Percentiles rank a stretch among this genome's conserved stretches.
These are phyloP conservation scores for Melanerpes formicivorus DNA, from an alignment of 2,113 vertebrate genomes.

Conservation along the genomic window DNA sequence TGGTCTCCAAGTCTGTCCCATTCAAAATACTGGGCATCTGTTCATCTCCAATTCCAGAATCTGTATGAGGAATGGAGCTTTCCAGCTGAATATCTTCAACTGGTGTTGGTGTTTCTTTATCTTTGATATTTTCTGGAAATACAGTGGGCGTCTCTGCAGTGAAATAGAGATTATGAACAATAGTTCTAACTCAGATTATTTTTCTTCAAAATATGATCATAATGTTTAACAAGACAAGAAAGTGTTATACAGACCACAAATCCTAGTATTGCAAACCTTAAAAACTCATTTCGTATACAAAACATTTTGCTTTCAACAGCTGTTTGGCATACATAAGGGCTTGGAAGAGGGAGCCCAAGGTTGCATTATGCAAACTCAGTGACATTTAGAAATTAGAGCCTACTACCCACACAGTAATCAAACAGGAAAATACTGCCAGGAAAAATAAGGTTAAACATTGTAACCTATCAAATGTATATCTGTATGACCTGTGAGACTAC, in stretches of 20 bases:
- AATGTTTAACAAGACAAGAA: neutral
- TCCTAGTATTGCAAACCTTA: neutral
- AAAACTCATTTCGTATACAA: neutral
- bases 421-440: neutral
- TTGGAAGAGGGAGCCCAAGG: neutral
- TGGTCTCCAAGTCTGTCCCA: slow-evolving; percentile 84
- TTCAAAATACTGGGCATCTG: slow-evolving; percentile 85
- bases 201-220: neutral
- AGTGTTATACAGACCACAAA: neutral
- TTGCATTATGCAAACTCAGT: neutral
- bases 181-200: neutral
- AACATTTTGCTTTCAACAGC: neutral
- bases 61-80: slow-evolving; percentile 85
- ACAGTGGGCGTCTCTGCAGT: slow-evolving; percentile 82
- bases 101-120: slow-evolving; percentile 78
- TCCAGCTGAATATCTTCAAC: slow-evolving; percentile 82
- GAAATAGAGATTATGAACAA: slow-evolving; percentile 48
- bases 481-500: neutral
- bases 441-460: neutral
- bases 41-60: slow-evolving; percentile 91
- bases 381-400: slow-evolving; percentile 16
- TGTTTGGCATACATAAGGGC: neutral
- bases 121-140: slow-evolving; percentile 83
- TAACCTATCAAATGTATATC: neutral
- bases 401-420: neutral